Evolutionary conservation across 2,113 vertebrate genomes (phyloP), one percentile per base, ranked within the genome.

Genomic region (Aplodontia rufa): DNA sequence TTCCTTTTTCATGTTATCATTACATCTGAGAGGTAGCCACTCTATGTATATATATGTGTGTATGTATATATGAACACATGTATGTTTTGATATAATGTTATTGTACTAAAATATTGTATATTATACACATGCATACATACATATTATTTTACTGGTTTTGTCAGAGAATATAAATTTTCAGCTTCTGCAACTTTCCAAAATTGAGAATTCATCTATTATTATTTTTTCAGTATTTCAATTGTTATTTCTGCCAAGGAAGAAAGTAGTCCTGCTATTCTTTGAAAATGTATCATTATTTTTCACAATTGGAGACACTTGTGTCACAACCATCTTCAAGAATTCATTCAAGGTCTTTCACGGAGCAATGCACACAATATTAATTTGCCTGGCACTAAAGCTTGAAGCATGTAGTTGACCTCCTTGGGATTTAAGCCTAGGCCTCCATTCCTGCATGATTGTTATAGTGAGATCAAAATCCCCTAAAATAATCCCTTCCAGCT

Each of bases 251-350:
- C 3, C 4, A 94, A 76, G 8, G 20, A 75, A 93, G 49, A 40
- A 87, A 90, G 32, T 30, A 60, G 2, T 64, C 35, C 30, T 80
- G 32, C 40, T 94, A 64, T 62, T 85, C 32, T 40, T 45, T 94
- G 24, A 81, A 93, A 83, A 81, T 16, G 1, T 66, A 75, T 26
- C 37, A 82, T 78, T 76, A 85, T 94, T 93, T 93, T 93, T 72
- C 64, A 89, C 64, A 81, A 60, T 42, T 83, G 30, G 40, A 93
- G 37, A 79, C 24, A 60, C 28, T 74, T 78, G 35, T 93, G 45
- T 58, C 74, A 93, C n/a, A 76, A 17, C 8, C 51, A 26, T 80
- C 55, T 82, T 84, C 28, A 90, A 68, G 17, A 93, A 87, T 37
- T 62, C 45, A 88, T 72, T 88, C 19, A 42, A 84, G 76, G 60